Evolutionary conservation across 2,888 invertebrate genomes (phyloP).

Genomic region (Plebejus argus): DNA sequence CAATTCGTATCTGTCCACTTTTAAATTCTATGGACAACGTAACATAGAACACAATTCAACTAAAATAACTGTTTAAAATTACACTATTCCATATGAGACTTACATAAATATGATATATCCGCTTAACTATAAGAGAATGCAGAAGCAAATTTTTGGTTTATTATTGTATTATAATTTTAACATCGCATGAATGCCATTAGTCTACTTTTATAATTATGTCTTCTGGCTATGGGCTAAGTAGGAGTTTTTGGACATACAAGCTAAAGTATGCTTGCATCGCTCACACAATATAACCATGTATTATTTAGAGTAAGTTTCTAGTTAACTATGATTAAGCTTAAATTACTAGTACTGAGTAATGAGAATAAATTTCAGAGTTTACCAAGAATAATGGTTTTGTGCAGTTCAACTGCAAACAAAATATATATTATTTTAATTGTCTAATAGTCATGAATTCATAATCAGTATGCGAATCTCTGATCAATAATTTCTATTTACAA

Average conservation of each 20-base stretch:
- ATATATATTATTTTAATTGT: not conserved
- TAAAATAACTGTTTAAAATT: slow-evolving; percentile 50
- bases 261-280: slow-evolving; percentile 18
- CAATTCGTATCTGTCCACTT: not conserved
- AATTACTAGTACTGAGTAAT: slow-evolving; percentile 7
- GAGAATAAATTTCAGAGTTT: not conserved
- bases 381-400: not conserved
- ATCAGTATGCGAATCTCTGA: not conserved
- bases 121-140: slow-evolving; percentile 64
- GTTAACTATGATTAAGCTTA: not conserved
- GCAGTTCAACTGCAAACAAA: not conserved
- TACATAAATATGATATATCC: slow-evolving; percentile 70
- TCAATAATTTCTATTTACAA: slow-evolving; percentile 10
- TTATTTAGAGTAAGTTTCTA: not conserved
- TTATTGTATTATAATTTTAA: slow-evolving; percentile 54
- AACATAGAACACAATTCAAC: slow-evolving; percentile 38
- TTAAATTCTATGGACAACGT: slow-evolving; percentile 30
- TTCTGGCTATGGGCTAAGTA: slow-evolving; percentile 24
- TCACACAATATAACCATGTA: not conserved
- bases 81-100: slow-evolving; percentile 54
- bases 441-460: not conserved
- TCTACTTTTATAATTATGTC: slow-evolving; percentile 47
- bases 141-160: slow-evolving; percentile 77
- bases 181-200: slow-evolving; percentile 59
- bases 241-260: slow-evolving; percentile 24